Conservation (phyloP, 2,888 invertebrate species). For the Neoaliturus tenellus region DNA sequence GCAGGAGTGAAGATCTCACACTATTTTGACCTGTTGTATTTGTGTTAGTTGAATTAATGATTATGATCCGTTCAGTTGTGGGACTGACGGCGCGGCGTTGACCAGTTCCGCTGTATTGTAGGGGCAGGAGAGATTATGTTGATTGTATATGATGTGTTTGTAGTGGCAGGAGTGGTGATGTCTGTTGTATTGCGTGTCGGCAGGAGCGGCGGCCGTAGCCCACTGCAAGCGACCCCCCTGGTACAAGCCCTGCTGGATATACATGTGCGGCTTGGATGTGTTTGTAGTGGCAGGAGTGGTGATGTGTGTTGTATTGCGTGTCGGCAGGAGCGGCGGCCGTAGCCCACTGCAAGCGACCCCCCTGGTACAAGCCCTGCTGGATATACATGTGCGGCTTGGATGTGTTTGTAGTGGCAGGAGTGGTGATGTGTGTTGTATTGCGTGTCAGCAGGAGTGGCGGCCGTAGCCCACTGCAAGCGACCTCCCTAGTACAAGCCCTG, state of each 20-base stretch:
- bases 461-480: neutral
- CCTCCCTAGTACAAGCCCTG: constrained; percentile 50
- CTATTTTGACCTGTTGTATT: no score
- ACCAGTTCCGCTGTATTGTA: no score
- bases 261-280: neutral
- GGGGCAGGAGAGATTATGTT: neutral
- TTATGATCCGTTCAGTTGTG: no score
- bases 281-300: neutral
- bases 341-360: neutral
- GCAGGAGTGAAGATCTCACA: no score
- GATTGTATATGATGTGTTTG: neutral
- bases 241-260: constrained; percentile 50
- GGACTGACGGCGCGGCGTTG: no score
- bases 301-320: neutral
- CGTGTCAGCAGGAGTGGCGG: neutral
- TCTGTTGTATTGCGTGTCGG: neutral
- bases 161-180: neutral
- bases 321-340: neutral
- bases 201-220: neutral
- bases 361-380: constrained; percentile 44
- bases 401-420: neutral
- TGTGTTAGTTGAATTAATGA: no score
- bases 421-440: neutral
- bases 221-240: constrained; percentile 7
- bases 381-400: neutral